Conservation (phyloP, 2,113 vertebrate species). For the Eulacestoma nigropectus region DNA sequence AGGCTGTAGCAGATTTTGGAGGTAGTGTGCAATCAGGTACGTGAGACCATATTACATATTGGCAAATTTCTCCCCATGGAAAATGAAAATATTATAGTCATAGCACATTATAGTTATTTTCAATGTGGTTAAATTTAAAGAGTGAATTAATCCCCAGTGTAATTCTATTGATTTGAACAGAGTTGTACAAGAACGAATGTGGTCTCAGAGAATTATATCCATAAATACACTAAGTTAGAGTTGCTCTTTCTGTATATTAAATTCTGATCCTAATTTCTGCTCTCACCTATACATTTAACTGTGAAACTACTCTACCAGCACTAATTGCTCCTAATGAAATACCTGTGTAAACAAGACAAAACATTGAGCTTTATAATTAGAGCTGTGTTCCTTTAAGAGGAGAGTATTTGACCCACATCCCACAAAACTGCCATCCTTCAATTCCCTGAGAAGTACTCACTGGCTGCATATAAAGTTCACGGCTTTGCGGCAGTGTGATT, state of each 20-base stretch:
- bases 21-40: conserved; percentile 58
- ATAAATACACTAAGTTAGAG: conserved; percentile 32
- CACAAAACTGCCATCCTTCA: not conserved
- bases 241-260: conserved; percentile 32
- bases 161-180: not conserved
- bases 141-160: conserved; percentile 49
- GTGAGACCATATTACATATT: conserved; percentile 28
- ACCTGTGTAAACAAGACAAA: not conserved
- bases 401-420: not conserved
- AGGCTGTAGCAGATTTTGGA: conserved; percentile 32
- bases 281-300: not conserved
- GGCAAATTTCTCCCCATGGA: conserved; percentile 63
- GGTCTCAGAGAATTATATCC: not conserved
- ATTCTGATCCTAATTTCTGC: not conserved
- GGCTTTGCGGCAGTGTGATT: not conserved
- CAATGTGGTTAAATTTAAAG: conserved; percentile 55
- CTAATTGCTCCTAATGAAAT: not conserved
- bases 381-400: not conserved
- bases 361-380: not conserved
- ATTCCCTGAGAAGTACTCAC: not conserved
- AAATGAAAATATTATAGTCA: conserved; percentile 59
- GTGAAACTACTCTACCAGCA: not conserved
- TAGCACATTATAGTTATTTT: conserved; percentile 54
- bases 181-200: not conserved
- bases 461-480: fast-evolving